Conservation (phyloP, 2,888 invertebrate genomes). For the Epistrophe grossulariae region DNA sequence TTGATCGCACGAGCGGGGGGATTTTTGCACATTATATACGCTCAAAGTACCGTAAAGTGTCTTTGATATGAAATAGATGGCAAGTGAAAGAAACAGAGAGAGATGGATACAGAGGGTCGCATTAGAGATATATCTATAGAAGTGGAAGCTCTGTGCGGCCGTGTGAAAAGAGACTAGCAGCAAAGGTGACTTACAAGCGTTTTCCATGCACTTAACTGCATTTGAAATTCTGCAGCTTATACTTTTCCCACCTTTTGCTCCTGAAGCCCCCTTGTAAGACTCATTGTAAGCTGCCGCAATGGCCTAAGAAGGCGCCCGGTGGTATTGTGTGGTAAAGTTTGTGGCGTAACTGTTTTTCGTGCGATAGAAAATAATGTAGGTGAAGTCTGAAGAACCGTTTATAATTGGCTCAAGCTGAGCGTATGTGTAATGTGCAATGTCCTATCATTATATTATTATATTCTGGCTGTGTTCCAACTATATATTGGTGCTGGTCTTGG, state of each 20-base stretch:
- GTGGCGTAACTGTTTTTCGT: slow-evolving; percentile 72
- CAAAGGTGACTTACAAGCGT: slow-evolving; percentile 36
- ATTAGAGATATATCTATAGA: background rate
- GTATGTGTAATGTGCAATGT: slow-evolving; percentile 38
- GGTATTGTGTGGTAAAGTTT: slow-evolving; percentile 57
- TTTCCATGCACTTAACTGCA: slow-evolving; percentile 59
- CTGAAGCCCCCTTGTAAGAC: background rate
- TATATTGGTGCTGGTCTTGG: slow-evolving; percentile 32
- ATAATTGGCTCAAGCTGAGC: slow-evolving; percentile 68
- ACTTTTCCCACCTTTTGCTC: background rate
- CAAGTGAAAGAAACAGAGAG: slow-evolving; percentile 17
- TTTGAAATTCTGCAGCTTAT: slow-evolving; percentile 34
- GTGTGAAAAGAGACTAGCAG: slow-evolving; percentile 39
- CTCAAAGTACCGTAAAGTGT: slow-evolving; percentile 75
- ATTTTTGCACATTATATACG: slow-evolving; percentile 65
- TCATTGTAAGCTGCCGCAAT: background rate
- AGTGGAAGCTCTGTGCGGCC: slow-evolving; percentile 38
- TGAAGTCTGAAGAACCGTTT: slow-evolving; percentile 73
- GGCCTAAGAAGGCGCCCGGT: slow-evolving; percentile 47
- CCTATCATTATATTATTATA: slow-evolving; percentile 60
- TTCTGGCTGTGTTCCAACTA: slow-evolving; percentile 33
- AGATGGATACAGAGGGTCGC: slow-evolving; percentile 2
- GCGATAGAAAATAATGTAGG: slow-evolving; percentile 76
- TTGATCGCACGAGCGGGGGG: slow-evolving; percentile 26
- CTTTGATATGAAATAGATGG: slow-evolving; percentile 70